Conservation (phyloP, 2,113 vertebrate species). For the Neoarius graeffei region DNA sequence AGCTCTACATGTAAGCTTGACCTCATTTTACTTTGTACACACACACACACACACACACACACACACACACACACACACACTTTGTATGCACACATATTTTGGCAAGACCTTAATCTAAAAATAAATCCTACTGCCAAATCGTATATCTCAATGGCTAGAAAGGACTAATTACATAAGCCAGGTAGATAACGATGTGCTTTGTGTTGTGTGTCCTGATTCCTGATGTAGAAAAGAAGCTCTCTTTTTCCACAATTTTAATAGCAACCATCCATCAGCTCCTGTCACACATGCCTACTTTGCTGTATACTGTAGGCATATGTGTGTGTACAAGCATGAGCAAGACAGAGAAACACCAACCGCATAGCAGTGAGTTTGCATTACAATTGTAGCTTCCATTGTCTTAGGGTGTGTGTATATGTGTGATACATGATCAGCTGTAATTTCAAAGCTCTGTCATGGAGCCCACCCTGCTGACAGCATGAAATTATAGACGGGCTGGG, state of each 20-base stretch:
- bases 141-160: background rate
- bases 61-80: too few species aligned
- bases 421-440: conserved; percentile 58
- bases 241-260: conserved; percentile 43
- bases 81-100: background rate
- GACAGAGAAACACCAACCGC: conserved; percentile 1
- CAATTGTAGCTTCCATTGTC: conserved; percentile 32
- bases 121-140: background rate
- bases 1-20: background rate
- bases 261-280: conserved; percentile 45
- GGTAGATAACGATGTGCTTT: conserved; percentile 62
- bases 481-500: conserved; percentile 67
- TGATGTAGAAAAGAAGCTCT: conserved; percentile 34
- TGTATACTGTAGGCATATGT: background rate
- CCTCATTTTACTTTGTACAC: background rate
- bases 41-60: too few species aligned
- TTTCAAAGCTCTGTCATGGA: conserved; percentile 66
- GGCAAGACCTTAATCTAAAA: background rate
- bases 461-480: conserved; percentile 63
- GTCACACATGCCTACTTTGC: conserved; percentile 28
- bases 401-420: conserved; percentile 21
- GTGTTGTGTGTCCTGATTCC: conserved; percentile 49
- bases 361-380: background rate
- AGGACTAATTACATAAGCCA: conserved; percentile 59
- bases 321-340: background rate